Conservation (phyloP, 2,797 vertebrate species). For the Lagodon rhomboides region DNA sequence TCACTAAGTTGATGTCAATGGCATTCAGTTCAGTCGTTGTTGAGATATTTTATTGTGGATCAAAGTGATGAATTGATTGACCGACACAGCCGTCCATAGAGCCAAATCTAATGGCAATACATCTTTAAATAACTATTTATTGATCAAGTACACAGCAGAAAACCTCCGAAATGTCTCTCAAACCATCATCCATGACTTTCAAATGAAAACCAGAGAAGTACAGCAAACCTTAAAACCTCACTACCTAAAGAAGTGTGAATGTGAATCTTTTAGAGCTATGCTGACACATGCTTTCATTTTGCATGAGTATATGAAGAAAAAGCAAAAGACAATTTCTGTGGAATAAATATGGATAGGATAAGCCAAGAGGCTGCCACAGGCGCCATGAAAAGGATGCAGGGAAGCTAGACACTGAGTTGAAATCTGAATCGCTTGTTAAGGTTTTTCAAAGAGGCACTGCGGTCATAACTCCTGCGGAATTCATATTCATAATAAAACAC, state of each 20-base stretch:
- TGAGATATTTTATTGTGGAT: too few relatives aligned
- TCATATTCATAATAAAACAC: conserved; percentile 32
- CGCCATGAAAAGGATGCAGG: not conserved
- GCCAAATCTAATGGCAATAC: not conserved
- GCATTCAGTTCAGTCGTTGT: too few relatives aligned
- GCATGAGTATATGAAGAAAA: not conserved
- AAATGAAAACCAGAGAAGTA: not conserved
- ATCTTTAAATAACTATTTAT: not conserved
- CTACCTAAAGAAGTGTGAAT: conserved; percentile 3
- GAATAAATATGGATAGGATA: conserved; percentile 2
- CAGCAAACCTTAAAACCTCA: conserved; percentile 14
- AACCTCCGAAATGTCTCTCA: not conserved
- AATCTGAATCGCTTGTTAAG: conserved; percentile 20
- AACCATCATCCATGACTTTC: not conserved
- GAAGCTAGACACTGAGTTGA: conserved; percentile 8
- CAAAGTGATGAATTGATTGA: too few relatives aligned
- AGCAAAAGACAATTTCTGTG: not conserved
- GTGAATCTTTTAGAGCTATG: conserved; percentile 16
- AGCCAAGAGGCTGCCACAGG: conserved; percentile 15
- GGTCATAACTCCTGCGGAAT: conserved; percentile 23
- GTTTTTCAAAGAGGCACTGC: conserved; percentile 17
- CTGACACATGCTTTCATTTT: conserved; percentile 26
- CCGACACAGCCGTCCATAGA: not conserved
- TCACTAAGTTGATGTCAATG: too few relatives aligned
- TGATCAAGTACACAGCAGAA: not conserved